Percentiles rank a stretch among this genome's conserved stretches.
Conservation (phyloP, 2,113 vertebrate genomes). For the Scopus umbretta region DNA sequence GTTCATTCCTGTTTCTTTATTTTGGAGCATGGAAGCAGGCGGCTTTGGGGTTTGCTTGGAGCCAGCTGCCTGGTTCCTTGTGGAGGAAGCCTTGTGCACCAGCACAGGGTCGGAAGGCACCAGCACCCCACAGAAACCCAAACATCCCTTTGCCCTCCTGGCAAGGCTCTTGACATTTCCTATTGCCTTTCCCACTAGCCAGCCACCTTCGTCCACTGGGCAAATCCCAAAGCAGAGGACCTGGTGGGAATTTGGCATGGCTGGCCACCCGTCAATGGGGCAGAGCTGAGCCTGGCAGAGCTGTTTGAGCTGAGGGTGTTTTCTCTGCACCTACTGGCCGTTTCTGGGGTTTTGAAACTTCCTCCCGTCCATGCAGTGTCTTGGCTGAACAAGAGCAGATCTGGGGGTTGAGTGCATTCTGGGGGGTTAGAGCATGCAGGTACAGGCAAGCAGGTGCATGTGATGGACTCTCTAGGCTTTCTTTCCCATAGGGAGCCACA, state of each 20-base stretch:
- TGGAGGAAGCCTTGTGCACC: not conserved
- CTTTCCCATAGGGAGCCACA: not conserved
- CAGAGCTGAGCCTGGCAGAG: not conserved
- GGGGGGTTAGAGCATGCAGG: not conserved
- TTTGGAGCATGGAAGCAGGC: not conserved
- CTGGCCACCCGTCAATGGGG: accelerated
- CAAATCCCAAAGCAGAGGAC: not conserved
- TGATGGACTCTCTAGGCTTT: not conserved
- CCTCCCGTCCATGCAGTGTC: not conserved
- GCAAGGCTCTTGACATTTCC: not conserved
- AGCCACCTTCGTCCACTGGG: accelerated
- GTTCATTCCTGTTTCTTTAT: not conserved
- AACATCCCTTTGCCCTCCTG: not conserved
- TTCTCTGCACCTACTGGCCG: not conserved
- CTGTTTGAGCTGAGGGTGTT: not conserved
- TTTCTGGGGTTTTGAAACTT: not conserved
- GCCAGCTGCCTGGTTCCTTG: not conserved
- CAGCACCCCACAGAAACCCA: not conserved
- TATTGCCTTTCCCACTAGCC: accelerated
- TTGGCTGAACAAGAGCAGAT: not conserved
- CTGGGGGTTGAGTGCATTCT: not conserved
- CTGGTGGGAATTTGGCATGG: accelerated
- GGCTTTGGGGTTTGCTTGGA: accelerated
- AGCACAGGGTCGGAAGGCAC: not conserved
- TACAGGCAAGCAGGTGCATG: not conserved